phyloP scores from a whole-genome alignment of 2,113 vertebrate genomes.

The Cheirogaleus medius region DNA sequence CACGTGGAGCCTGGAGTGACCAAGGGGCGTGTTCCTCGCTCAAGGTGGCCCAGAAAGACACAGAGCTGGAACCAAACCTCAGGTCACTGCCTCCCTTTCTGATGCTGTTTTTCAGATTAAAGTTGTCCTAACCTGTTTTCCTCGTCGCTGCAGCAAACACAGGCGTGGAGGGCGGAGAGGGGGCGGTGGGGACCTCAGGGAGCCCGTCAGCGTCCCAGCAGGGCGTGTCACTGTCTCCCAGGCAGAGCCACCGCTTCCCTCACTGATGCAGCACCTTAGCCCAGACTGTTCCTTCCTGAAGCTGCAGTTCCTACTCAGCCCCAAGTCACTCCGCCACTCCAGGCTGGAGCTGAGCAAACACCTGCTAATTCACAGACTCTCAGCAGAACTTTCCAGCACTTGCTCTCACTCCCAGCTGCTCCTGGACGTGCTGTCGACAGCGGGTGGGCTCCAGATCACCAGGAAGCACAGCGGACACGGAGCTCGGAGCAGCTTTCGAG shows the following conservation, averaged over 20 bases:
- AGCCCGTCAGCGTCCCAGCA: not conserved
- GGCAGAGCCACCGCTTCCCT: not conserved
- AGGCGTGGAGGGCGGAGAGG: accelerated
- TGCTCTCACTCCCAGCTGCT: not conserved
- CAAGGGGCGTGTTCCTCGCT: not conserved
- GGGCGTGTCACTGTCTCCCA: no score
- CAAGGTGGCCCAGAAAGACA: not conserved
- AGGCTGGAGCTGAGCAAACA: not conserved
- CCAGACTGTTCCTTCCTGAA: not conserved
- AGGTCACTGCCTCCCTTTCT: not conserved
- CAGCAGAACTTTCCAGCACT: not conserved
- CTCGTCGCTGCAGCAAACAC: not conserved
- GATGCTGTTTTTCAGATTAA: no score
- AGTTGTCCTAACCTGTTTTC: not conserved
- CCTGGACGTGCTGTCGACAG: not conserved
- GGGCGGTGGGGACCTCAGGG: not conserved
- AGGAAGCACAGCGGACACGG: accelerated
- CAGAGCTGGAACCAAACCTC: not conserved
- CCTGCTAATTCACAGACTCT: not conserved
- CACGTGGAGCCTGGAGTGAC: not conserved
- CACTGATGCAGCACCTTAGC: not conserved
- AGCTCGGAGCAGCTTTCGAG: no score
- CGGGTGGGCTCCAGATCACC: no score
- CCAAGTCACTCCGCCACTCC: not conserved
- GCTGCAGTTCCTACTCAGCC: not conserved